phyloP scores from a whole-genome alignment of 2,113 vertebrate species.

The Echinops telfairi region DNA sequence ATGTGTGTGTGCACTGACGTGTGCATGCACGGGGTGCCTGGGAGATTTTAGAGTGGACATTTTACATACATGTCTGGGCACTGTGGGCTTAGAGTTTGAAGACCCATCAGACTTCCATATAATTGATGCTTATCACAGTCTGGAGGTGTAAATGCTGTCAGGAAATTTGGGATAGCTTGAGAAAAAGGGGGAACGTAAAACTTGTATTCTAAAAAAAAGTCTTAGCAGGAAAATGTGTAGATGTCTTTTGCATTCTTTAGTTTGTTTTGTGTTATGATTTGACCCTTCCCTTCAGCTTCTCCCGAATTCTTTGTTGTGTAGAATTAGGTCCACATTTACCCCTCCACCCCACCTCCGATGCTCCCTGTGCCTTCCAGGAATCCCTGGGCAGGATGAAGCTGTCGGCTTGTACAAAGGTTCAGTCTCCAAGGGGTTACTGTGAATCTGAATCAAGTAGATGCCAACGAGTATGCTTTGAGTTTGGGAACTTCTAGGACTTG shows the following conservation, averaged over 20 bases:
- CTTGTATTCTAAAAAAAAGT: background rate
- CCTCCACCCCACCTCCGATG: no score
- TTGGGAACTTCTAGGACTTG: no score
- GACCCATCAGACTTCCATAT: background rate
- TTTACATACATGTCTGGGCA: accelerated
- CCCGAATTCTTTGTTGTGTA: background rate
- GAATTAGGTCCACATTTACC: background rate
- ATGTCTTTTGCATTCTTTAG: background rate
- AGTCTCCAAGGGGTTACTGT: no score
- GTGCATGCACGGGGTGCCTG: background rate
- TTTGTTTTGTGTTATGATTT: background rate
- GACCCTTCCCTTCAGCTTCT: background rate
- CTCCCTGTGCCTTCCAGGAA: background rate
- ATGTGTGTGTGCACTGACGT: no score
- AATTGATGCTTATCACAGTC: background rate
- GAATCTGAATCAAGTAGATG: no score
- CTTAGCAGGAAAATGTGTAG: background rate
- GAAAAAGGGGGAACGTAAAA: background rate
- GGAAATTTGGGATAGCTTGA: background rate
- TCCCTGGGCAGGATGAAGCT: no score
- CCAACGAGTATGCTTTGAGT: no score
- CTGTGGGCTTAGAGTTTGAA: background rate
- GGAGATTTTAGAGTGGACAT: background rate
- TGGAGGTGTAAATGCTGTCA: background rate
- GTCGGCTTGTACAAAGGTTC: no score